Evolutionary conservation across 2,888 invertebrate species (phyloP), one percentile per base, ranked within the genome.

Genomic region (Pollenia griseotomentosa): DNA sequence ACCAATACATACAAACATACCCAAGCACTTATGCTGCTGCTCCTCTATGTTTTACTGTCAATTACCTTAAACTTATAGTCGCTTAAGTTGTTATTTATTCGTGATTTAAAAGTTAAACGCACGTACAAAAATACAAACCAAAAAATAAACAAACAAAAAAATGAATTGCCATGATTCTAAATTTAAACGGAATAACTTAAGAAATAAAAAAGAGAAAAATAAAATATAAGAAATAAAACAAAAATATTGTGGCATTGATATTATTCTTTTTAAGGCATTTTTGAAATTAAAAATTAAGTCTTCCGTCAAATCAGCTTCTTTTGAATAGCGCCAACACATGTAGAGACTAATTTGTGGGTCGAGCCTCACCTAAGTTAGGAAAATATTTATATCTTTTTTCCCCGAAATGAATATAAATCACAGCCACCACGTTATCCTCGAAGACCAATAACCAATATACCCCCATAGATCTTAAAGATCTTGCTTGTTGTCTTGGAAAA

Each of bases 11-110:
- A 33, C 1, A 6, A 6, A 33, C 33, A 33, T 33, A 33, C 33
- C 44, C 61, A 61, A 48, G 59, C 63, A 46, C 63, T 79, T 79
- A 73, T 74, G 59, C 23, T 75, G 33, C 57, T 81, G 74, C 66
- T 86, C 61, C 53, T 74, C 74, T 70, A 42, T 80, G 83, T 77
- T 87, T 88, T 84, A 80, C 86, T 88, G 89, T 86, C 86, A 89
- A 88, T 89, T 89, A 88, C 83, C 85, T 87, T 40, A 87, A 89
- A 88, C 84, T 88, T 83, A 83, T 85, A 77, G 82, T 83, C 83
- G 79, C 79, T 79, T 83, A 86, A 80, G 88, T 86, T 83, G 71
- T 81, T 81, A 83, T 86, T 86, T 86, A 82, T 79, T 84, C 83
- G 80, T 78, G 84, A 81, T 81, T 87, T 78, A 51, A 84, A 87